These are phyloP conservation scores for Ploceus nigricollis DNA, from an alignment of 2,113 vertebrate species.

Conservation along the genomic window DNA sequence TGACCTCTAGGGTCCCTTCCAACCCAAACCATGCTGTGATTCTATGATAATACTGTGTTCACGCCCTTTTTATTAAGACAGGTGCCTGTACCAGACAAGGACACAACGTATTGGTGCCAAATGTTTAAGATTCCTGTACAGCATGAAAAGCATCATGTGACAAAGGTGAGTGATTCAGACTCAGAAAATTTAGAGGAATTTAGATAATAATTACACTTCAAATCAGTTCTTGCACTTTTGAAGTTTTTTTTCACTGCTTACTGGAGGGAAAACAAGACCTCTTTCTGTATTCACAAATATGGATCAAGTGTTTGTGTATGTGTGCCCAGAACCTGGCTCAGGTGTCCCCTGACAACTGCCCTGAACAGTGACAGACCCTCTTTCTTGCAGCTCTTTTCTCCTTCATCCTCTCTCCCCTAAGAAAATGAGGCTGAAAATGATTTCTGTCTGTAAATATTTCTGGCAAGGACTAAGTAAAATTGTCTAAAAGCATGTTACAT, in stretches of 20 bases:
- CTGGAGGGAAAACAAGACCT: background rate
- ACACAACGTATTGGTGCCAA: constrained; percentile 89
- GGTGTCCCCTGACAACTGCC: background rate
- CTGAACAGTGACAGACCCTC: rapidly evolving
- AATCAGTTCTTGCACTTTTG: background rate
- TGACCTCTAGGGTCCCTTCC: background rate
- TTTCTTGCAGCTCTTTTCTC: background rate
- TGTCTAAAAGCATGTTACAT: background rate
- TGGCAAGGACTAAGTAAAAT: background rate
- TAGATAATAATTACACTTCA: background rate
- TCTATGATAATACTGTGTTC: background rate
- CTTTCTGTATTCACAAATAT: background rate
- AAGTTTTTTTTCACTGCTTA: background rate
- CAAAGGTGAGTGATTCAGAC: constrained; percentile 74
- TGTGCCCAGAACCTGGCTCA: background rate
- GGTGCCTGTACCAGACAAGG: constrained; percentile 84
- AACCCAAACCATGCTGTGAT: background rate
- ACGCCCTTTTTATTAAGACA: constrained; percentile 80
- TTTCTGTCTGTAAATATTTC: background rate
- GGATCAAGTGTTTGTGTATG: background rate
- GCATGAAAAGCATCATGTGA: constrained; percentile 82
- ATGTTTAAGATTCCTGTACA: constrained; percentile 85
- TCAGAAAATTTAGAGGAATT: background rate
- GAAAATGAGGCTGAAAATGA: background rate
- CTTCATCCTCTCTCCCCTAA: background rate